Conservation (phyloP, 2,888 invertebrate genomes). For the Ophion ellenae region DNA sequence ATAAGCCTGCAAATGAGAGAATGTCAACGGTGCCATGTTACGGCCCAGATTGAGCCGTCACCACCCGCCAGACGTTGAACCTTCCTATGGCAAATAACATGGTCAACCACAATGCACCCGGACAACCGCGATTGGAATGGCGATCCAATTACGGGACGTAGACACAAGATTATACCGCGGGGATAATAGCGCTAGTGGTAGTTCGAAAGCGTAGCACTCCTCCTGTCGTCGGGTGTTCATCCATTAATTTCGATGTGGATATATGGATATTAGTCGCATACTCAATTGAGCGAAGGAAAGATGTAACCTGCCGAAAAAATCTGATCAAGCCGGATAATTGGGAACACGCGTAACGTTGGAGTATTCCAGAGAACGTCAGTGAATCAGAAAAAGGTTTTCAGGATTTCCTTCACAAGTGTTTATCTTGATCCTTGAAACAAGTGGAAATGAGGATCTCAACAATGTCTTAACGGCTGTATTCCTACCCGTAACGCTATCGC, state of each 20-base stretch:
- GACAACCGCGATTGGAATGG: slow-evolving; percentile 73
- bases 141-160: slow-evolving; percentile 68
- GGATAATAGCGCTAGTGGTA: slow-evolving; percentile 54
- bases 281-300: slow-evolving; percentile 30
- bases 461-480: slow-evolving; percentile 71
- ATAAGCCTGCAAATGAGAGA: slow-evolving; percentile 24
- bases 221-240: slow-evolving; percentile 66
- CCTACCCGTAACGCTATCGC: slow-evolving; percentile 52
- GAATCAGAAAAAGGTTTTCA: not conserved
- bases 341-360: not conserved
- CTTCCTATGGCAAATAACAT: slow-evolving; percentile 66
- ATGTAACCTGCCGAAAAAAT: slow-evolving; percentile 9
- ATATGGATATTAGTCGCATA: slow-evolving; percentile 46
- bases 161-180: slow-evolving; percentile 69
- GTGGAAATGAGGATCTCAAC: slow-evolving; percentile 32
- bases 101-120: slow-evolving; percentile 68
- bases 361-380: not conserved
- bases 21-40: slow-evolving; percentile 32
- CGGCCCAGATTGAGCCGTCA: slow-evolving; percentile 60
- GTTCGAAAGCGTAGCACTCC: slow-evolving; percentile 34
- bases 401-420: not conserved
- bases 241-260: slow-evolving; percentile 72
- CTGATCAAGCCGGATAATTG: not conserved
- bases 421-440: slow-evolving; percentile 23
- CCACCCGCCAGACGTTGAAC: slow-evolving; percentile 52